Conservation (phyloP, 2,888 invertebrate genomes). For the Sarcophaga variegata region DNA sequence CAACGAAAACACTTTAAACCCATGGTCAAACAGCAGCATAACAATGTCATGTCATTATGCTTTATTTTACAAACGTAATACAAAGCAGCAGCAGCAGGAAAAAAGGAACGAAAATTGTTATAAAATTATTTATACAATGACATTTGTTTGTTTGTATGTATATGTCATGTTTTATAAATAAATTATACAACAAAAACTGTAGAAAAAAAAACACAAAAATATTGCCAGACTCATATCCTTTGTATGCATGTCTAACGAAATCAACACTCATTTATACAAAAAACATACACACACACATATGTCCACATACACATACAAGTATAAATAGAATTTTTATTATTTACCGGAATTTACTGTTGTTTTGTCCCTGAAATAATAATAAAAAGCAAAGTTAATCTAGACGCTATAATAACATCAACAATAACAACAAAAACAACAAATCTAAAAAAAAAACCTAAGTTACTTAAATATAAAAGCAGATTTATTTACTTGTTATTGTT, state of each 20-base stretch:
- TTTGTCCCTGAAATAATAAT: conserved; percentile 39
- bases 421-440: background rate
- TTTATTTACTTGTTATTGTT: conserved; percentile 19
- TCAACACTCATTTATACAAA: background rate
- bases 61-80: background rate
- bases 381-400: conserved; percentile 40
- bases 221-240: background rate
- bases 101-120: background rate
- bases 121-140: background rate
- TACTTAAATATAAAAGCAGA: conserved; percentile 15
- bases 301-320: background rate
- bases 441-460: background rate
- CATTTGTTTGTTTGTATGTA: background rate
- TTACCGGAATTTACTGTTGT: conserved; percentile 39
- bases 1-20: conserved; percentile 25
- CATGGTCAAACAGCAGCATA: conserved; percentile 42
- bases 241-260: background rate
- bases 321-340: conserved; percentile 32
- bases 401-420: conserved; percentile 22
- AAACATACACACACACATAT: background rate
- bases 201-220: background rate
- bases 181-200: background rate
- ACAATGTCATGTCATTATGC: conserved; percentile 36
- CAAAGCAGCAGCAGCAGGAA: background rate
- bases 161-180: background rate